Percentiles rank a stretch among this genome's conserved stretches.
These are phyloP conservation scores for Vimba vimba DNA, from an alignment of 2,113 vertebrate species.

Conservation along the genomic window DNA sequence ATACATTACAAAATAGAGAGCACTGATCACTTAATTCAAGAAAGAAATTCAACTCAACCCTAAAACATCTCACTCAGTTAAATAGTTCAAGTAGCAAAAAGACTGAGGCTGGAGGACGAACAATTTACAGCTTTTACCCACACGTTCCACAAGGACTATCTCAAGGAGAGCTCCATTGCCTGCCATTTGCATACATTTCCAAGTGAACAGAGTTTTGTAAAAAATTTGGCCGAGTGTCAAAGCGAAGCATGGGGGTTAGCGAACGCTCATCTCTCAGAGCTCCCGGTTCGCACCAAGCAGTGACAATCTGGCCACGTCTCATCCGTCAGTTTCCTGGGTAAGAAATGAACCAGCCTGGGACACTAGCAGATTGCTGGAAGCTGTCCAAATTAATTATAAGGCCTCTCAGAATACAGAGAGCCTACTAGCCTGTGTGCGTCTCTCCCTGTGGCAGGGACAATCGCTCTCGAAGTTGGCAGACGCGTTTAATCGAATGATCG, in stretches of 20 bases:
- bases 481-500: conserved; percentile 62
- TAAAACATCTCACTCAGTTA: not conserved
- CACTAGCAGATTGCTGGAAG: conserved; percentile 65
- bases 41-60: not conserved
- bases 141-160: conserved; percentile 38
- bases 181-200: conserved; percentile 47
- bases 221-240: conserved; percentile 40
- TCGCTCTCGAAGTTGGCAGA: conserved; percentile 47
- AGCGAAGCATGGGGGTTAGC: conserved; percentile 21
- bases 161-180: conserved; percentile 36
- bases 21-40: not conserved
- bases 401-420: conserved; percentile 61
- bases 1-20: not conserved
- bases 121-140: conserved; percentile 31
- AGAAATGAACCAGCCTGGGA: conserved; percentile 61
- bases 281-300: conserved; percentile 33
- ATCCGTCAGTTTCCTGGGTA: conserved; percentile 57
- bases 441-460: conserved; percentile 58
- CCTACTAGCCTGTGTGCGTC: conserved; percentile 50
- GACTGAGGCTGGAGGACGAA: not conserved
- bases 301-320: conserved; percentile 61
- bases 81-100: not conserved
- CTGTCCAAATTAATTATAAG: conserved; percentile 75
- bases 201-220: conserved; percentile 38
- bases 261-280: conserved; percentile 10